Evolutionary conservation across 2,797 vertebrate genomes (phyloP).

Genomic region (Neosilurus hyrtlii): DNA sequence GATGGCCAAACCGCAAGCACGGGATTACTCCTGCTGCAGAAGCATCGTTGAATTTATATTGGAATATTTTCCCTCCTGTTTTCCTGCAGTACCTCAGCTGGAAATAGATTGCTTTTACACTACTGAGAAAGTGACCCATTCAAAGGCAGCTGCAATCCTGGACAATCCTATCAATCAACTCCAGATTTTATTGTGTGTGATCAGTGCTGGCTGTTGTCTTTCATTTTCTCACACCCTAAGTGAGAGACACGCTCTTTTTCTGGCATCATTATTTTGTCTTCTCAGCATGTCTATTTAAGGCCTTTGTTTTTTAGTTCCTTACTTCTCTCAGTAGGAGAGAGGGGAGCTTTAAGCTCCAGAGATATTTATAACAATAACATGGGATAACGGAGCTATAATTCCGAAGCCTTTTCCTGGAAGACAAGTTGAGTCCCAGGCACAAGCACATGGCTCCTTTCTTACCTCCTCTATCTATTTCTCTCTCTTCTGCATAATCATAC

Average conservation of each 20-base stretch:
- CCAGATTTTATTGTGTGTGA: neutral
- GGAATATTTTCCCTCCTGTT: neutral
- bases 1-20: neutral
- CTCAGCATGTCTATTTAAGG: constrained; percentile 49
- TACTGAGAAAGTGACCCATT: constrained; percentile 1
- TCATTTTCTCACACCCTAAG: constrained; percentile 17
- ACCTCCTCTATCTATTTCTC: constrained; percentile 25
- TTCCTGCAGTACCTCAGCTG: neutral
- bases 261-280: constrained; percentile 27
- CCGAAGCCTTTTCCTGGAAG: constrained; percentile 54
- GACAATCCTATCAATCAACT: constrained; percentile 15
- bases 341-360: constrained; percentile 34
- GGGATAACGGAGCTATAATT: constrained; percentile 51
- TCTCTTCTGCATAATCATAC: neutral
- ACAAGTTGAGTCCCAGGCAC: constrained; percentile 30
- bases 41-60: neutral
- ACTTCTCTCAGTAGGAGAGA: constrained; percentile 31
- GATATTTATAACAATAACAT: constrained; percentile 56
- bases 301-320: constrained; percentile 38
- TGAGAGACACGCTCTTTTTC: constrained; percentile 3
- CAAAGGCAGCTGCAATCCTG: neutral
- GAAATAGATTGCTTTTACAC: neutral
- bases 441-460: constrained; percentile 19
- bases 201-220: neutral
- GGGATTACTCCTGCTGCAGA: neutral